A percentile compares a stretch with the other conserved stretches of the same genome.
Evolutionary conservation across 2,113 vertebrate genomes (phyloP).

Genomic region (Rhinolophus ferrumequinum): DNA sequence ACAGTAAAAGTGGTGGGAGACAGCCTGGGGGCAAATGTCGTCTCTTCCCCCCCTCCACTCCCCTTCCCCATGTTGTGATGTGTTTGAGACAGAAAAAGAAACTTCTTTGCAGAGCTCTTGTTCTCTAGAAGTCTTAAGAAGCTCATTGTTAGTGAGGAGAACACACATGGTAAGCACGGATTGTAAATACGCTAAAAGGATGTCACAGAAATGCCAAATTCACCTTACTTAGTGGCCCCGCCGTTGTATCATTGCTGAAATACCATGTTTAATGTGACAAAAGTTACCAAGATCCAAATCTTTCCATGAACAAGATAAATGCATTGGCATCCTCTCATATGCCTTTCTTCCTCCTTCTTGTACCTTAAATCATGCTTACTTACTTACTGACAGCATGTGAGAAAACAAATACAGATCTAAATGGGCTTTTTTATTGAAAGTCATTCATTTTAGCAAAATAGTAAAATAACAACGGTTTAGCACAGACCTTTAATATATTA

Average conservation of each 20-base stretch:
- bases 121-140: background rate
- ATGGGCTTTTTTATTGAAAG: background rate
- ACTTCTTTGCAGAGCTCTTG: background rate
- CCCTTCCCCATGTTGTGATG: background rate
- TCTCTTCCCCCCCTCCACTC: rapidly evolving
- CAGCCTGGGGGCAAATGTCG: background rate
- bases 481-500: background rate
- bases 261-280: background rate
- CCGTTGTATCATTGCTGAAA: background rate
- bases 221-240: background rate
- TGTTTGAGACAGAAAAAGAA: background rate
- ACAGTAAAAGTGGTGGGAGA: background rate
- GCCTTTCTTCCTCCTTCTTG: background rate
- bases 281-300: background rate
- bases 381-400: background rate
- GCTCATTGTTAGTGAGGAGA: background rate
- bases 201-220: background rate
- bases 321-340: background rate
- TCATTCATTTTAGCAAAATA: background rate
- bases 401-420: background rate
- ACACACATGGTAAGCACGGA: background rate
- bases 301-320: background rate
- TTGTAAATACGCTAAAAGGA: background rate
- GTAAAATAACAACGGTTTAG: background rate
- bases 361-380: background rate